Percentiles rank a stretch among this genome's conserved stretches.
Evolutionary conservation across 1,140 invertebrate species (phyloP).

Genomic region (Dufourea novaeangliae): DNA sequence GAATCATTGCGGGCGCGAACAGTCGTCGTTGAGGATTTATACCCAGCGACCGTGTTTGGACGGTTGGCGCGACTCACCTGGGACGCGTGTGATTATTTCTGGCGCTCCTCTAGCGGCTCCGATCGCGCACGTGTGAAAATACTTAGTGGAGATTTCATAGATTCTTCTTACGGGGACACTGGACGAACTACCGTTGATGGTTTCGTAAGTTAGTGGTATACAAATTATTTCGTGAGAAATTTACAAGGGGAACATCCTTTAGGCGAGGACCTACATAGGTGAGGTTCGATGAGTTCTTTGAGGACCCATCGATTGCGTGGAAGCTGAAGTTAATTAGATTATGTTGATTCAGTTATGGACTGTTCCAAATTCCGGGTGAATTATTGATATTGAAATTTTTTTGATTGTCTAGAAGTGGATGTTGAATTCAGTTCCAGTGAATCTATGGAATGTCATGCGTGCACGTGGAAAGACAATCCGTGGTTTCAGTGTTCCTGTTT

Average conservation of each 20-base stretch:
- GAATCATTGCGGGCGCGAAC: too few relatives aligned
- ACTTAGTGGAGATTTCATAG: background rate
- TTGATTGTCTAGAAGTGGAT: too few relatives aligned
- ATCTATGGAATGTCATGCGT: background rate
- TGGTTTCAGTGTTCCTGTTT: background rate
- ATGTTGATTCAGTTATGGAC: too few relatives aligned
- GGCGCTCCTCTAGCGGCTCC: background rate
- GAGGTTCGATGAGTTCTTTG: background rate
- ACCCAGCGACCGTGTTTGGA: background rate
- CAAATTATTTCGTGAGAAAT: too few relatives aligned
- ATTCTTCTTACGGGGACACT: too few relatives aligned
- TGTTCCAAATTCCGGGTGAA: too few relatives aligned
- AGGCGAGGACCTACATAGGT: too few relatives aligned
- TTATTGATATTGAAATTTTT: too few relatives aligned
- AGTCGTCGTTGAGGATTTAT: background rate
- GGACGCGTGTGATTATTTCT: conserved; percentile 2
- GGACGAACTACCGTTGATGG: too few relatives aligned
- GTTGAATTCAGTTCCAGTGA: background rate
- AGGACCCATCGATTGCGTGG: background rate
- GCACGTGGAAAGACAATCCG: background rate
- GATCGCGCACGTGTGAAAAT: background rate
- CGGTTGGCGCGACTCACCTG: background rate
- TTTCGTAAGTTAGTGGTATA: too few relatives aligned
- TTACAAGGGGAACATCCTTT: too few relatives aligned
- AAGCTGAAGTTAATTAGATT: background rate